Conservation (phyloP, 2,888 invertebrate species). For the Acheta domesticus region DNA sequence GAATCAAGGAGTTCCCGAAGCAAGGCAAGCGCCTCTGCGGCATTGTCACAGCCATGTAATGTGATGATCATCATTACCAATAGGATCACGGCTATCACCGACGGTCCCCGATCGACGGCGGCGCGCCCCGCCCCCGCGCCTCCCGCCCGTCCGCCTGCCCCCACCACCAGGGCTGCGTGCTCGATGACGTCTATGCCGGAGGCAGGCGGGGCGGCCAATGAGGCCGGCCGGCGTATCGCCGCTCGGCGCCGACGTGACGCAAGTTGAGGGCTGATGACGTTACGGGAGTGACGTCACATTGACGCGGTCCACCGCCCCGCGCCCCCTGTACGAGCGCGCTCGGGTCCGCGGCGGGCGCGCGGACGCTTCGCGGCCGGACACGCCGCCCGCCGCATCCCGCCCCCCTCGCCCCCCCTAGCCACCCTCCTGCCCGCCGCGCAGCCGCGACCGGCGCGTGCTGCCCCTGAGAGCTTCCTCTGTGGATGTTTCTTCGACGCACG, state of each 20-base stretch:
- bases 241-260: conserved; percentile 24
- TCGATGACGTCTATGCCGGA: background rate
- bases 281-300: conserved; percentile 48
- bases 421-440: background rate
- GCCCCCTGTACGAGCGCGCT: conserved; percentile 41
- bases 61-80: background rate
- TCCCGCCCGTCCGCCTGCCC: background rate
- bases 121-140: background rate
- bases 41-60: too few species aligned
- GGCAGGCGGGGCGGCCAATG: background rate
- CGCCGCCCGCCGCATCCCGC: background rate
- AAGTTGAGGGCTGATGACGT: conserved; percentile 38
- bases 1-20: too few species aligned
- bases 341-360: background rate
- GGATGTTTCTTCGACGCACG: background rate
- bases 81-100: background rate
- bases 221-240: background rate
- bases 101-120: background rate
- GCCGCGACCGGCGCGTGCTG: too few species aligned
- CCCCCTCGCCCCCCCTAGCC: background rate
- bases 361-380: too few species aligned
- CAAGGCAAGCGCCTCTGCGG: too few species aligned
- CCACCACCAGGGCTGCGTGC: background rate
- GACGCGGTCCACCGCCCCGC: conserved; percentile 53
- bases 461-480: too few species aligned